These are phyloP conservation scores for Aphelinus atriplicis DNA, from an alignment of 1,140 invertebrate genomes.

Conservation along the genomic window DNA sequence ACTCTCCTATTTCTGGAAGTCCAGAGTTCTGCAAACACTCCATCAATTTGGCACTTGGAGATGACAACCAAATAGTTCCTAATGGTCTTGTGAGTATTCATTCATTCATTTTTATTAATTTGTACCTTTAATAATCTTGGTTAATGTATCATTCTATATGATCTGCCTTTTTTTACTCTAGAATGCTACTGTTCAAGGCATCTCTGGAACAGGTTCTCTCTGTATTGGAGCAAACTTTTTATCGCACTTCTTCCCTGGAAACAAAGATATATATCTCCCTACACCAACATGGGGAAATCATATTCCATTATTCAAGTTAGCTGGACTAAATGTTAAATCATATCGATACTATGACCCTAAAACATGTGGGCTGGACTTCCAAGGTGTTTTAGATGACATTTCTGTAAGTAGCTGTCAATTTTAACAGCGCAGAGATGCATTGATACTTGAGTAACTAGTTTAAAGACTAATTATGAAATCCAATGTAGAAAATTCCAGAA, in stretches of 20 bases:
- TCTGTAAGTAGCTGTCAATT: slow-evolving; percentile 70
- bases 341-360: slow-evolving; percentile 97
- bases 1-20: slow-evolving; percentile 90
- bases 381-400: slow-evolving; percentile 91
- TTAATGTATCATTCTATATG: slow-evolving; percentile 21
- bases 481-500: slow-evolving; percentile 88
- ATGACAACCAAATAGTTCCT: slow-evolving; percentile 77
- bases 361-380: slow-evolving; percentile 95
- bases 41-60: slow-evolving; percentile 90
- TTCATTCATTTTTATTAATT: slow-evolving; percentile 15
- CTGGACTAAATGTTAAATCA: slow-evolving; percentile 85
- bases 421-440: neutral
- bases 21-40: slow-evolving; percentile 83
- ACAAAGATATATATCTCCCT: slow-evolving; percentile 91
- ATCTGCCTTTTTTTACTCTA: slow-evolving; percentile 55
- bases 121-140: slow-evolving; percentile 14
- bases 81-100: slow-evolving; percentile 76
- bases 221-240: slow-evolving; percentile 92
- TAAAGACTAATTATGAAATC: no score
- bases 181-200: slow-evolving; percentile 85
- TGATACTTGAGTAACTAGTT: no score
- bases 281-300: slow-evolving; percentile 99
- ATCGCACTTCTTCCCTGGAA: slow-evolving; percentile 83
- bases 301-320: slow-evolving; percentile 91
- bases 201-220: slow-evolving; percentile 98